phyloP scores from a whole-genome alignment of 2,888 invertebrate species.

The Drosophila anomalata region DNA sequence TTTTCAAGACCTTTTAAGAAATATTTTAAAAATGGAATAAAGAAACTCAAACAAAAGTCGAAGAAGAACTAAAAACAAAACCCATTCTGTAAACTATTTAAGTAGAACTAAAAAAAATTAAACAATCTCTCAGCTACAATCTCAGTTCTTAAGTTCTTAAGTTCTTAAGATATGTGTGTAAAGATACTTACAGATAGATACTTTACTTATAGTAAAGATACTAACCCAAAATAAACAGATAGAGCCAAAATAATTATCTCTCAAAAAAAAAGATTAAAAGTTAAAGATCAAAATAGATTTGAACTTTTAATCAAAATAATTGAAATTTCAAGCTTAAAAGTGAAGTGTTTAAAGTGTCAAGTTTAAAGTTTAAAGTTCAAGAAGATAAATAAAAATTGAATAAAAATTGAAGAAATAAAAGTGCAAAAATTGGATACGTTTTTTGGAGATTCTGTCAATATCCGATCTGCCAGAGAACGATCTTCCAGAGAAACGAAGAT shows the following conservation, averaged over 20 bases:
- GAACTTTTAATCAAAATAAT: background rate
- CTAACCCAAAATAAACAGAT: no score
- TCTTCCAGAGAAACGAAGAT: constrained; percentile 7
- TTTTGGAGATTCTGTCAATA: background rate
- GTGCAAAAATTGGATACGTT: background rate
- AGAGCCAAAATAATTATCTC: background rate
- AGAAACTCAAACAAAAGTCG: background rate
- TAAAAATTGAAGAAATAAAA: background rate
- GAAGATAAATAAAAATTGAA: background rate
- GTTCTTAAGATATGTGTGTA: no score
- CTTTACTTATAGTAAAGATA: no score
- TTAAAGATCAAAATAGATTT: background rate
- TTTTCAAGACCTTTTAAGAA: background rate
- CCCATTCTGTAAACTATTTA: background rate
- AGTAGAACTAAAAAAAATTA: background rate
- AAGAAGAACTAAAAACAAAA: background rate
- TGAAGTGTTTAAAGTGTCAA: no score
- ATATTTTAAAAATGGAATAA: background rate
- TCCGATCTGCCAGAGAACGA: constrained; percentile 1
- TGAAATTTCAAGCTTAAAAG: background rate
- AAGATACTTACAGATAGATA: no score
- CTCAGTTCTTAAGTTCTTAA: no score
- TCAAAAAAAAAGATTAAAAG: background rate
- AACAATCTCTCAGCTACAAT: background rate
- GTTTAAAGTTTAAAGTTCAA: no score